Evolutionary conservation across 2,113 vertebrate genomes (phyloP), one percentile per base, ranked within the genome.

Genomic region (Hipposideros armiger): DNA sequence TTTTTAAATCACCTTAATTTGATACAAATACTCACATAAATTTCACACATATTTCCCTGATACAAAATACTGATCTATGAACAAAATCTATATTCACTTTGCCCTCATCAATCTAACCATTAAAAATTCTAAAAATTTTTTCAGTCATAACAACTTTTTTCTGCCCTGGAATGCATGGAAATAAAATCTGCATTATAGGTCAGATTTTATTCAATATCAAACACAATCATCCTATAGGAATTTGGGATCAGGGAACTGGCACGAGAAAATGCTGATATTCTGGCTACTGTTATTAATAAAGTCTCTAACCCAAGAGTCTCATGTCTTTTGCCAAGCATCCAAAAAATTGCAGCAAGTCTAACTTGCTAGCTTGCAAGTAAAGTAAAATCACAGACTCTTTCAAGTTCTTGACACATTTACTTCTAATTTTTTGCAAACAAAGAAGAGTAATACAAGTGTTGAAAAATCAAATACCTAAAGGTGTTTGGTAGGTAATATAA

Each of bases 81-180:
- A 50, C 5, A 47, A 93, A 77, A 67, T 56, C 4, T 90, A 11
- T 17, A 54, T 76, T 81, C 26, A 40, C 26, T 91, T 64, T n/a
- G 17, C 22, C 17, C 22, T 94, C 40, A 87, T 30, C 28, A 87
- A 42, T 82, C 54, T 82, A 83, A 85, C 7, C 86, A 82, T 45
- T 93, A 30, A 95, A 90, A 62, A 58, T 50, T 19, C 15, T 93
- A 80, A 91, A 81, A n/a, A n/a, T 91, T 83, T 16, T 87, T 82
- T 95, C 47, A n/a, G 13, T 10, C 28, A 13, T 64, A 66, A 74
- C 24, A 66, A 88, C 11, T 7, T 72, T 19, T 85, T 73, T 28
- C 32, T 54, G 6, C 20, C 86, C 11, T 76, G 15, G 9, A 52
- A 87, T 47, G 54, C 42, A 76, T 54, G 9, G 32, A 93, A 87